Percentiles rank a stretch among this genome's conserved stretches.
Evolutionary conservation across 2,797 vertebrate species (phyloP).

Genomic region (Acanthurus leucopareius): DNA sequence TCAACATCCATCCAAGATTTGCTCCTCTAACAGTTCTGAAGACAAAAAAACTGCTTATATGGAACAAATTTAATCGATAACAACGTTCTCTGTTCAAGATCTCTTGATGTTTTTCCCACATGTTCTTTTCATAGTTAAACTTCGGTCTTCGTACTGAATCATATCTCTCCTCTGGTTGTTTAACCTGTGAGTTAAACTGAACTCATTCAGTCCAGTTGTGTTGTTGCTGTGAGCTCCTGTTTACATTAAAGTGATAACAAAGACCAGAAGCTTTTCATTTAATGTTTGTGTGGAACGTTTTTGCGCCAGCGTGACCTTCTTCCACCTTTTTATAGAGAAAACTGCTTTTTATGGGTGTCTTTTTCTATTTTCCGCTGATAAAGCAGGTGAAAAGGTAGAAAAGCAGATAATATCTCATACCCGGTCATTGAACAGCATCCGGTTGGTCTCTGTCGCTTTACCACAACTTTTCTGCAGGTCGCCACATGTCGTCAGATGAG

Average conservation of each 20-base stretch:
- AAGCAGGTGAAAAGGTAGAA: not conserved
- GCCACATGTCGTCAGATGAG: too few relatives aligned
- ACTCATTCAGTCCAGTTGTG: not conserved
- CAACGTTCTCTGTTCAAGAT: too few relatives aligned
- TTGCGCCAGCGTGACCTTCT: not conserved
- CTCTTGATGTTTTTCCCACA: too few relatives aligned
- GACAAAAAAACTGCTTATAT: too few relatives aligned
- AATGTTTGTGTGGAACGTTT: not conserved
- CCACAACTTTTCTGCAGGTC: not conserved
- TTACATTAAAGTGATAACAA: conserved; percentile 6
- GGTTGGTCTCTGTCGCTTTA: not conserved
- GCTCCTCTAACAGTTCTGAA: too few relatives aligned
- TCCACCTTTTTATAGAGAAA: too few relatives aligned
- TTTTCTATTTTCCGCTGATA: not conserved
- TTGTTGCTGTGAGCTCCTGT: not conserved
- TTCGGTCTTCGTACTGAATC: not conserved
- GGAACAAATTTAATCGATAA: too few relatives aligned
- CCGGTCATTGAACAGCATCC: not conserved
- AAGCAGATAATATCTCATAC: not conserved
- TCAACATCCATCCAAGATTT: too few relatives aligned
- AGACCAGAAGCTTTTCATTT: not conserved
- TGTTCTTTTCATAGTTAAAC: not conserved
- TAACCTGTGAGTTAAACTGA: not conserved
- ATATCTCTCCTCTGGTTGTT: not conserved
- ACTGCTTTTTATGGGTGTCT: not conserved